Conservation (phyloP, 2,113 vertebrate genomes). For the Leptodactylus fuscus region DNA sequence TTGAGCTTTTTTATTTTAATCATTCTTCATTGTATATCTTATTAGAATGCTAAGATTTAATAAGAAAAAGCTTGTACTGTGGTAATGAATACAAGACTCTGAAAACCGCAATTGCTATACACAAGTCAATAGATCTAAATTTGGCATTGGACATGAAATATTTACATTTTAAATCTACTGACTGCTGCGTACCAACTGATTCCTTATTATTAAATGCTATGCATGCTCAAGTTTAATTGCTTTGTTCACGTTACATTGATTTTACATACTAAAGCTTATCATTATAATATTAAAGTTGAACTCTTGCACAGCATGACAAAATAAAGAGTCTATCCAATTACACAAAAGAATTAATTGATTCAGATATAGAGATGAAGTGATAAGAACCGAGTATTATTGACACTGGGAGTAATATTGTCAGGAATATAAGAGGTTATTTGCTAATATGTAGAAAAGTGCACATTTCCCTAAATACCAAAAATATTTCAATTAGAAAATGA, state of each 20-base stretch:
- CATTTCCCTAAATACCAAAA: background rate
- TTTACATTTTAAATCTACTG: conserved; percentile 62
- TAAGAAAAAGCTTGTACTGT: background rate
- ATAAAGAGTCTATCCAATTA: conserved; percentile 59
- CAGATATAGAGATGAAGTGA: conserved; percentile 32
- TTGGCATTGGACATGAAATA: background rate
- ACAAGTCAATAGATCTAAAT: background rate
- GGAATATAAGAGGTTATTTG: background rate
- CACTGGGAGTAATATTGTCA: background rate
- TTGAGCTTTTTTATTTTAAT: too few relatives aligned
- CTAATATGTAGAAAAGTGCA: background rate
- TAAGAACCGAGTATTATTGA: background rate
- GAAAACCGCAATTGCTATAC: background rate
- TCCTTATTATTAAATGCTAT: conserved; percentile 49
- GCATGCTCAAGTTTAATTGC: conserved; percentile 63
- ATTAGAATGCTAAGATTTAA: background rate
- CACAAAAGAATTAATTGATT: conserved; percentile 40
- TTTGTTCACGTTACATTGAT: conserved; percentile 61
- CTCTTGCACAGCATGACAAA: conserved; percentile 12
- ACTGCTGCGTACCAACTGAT: conserved; percentile 52
- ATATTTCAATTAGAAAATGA: background rate
- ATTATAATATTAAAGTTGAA: conserved; percentile 56
- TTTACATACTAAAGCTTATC: conserved; percentile 63
- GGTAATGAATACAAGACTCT: background rate
- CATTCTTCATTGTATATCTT: background rate